Evolutionary conservation across 2,888 invertebrate species (phyloP), one percentile per base, ranked within the genome.

Genomic region (Xestia rhomboidea): DNA sequence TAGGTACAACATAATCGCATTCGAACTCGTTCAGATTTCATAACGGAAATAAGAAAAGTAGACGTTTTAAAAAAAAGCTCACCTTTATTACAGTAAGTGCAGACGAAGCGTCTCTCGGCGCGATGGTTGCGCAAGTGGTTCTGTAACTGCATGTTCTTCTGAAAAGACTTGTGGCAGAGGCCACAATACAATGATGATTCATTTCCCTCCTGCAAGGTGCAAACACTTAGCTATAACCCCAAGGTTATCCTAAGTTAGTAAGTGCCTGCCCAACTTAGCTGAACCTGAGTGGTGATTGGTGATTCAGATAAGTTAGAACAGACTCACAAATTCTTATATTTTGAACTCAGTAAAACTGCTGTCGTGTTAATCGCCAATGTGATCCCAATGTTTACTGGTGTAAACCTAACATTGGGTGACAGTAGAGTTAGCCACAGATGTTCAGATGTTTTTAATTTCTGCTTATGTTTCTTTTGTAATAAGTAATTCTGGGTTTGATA

Each of bases 71-170:
- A 38, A 46, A n/a, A 13, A 34, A 49, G 34, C 83, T 76, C 82
- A 96, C 97, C 97, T 95, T 97, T 97, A 89, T 95, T 95, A 92
- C 97, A 97, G 91, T 96, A 97, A 21, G 96, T 96, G 93, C 97
- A 97, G 68, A 96, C 94, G 87, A 96, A 97, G 71, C 96, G 95
- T 80, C 97, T 90, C 93, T 96, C 97, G 2, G 97, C 96, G n/a
- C 96, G 94, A 75, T 97, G 97, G 90, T 97, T 96, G 83, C 97
- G 94, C 89, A 97, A 87, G 83, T 97, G 97, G 89, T 95, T 96
- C 93, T 96, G 96, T 86, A 96, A 89, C 93, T 97, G 97, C 90
- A 92, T 89, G 85, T 93, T 94, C 92, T 95, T 96, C 91, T 95
- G 94, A 93, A 97, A 97, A 87, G 94, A 92, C 93, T 97, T 97